phyloP scores from a whole-genome alignment of 2,113 vertebrate species.

The Odontesthes bonariensis region DNA sequence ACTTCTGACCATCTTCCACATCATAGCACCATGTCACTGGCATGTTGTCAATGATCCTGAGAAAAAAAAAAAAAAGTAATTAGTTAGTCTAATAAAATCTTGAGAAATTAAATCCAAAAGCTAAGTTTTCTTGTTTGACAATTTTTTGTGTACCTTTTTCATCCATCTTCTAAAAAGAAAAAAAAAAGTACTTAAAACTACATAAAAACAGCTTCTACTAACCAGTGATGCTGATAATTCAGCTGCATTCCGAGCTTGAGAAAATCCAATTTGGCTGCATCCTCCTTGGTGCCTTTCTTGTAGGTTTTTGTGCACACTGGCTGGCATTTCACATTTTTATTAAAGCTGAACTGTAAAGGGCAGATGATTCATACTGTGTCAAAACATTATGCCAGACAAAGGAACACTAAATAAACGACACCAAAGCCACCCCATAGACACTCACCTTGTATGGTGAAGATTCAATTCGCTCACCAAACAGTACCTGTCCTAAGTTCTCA shows the following conservation, averaged over 20 bases:
- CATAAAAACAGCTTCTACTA: constrained; percentile 1
- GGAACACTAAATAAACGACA: not conserved
- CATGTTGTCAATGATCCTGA: constrained; percentile 99
- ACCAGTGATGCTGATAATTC: constrained; percentile 88
- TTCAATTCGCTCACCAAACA: constrained; percentile 98
- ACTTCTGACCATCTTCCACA: constrained; percentile 92
- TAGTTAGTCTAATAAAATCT: not conserved
- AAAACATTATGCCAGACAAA: not conserved
- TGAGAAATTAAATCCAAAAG: not conserved
- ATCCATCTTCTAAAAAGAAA: too few relatives aligned
- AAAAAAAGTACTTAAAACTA: not conserved
- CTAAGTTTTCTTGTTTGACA: not conserved
- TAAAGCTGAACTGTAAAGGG: constrained; percentile 78
- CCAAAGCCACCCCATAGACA: not conserved
- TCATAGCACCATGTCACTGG: constrained; percentile 99
- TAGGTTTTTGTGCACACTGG: constrained; percentile 77
- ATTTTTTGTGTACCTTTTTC: too few relatives aligned
- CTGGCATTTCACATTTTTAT: constrained; percentile 62
- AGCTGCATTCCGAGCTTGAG: constrained; percentile 85
- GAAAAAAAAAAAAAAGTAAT: too few relatives aligned
- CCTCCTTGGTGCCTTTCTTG: constrained; percentile 47
- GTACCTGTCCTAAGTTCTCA: constrained; percentile 97
- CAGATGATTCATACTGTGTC: not conserved
- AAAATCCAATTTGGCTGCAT: constrained; percentile 77
- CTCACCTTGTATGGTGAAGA: constrained; percentile 95